A percentile compares a stretch with the other conserved stretches of the same genome.
Evolutionary conservation across 2,888 invertebrate species (phyloP).

Genomic region (Bimastos eiseni): DNA sequence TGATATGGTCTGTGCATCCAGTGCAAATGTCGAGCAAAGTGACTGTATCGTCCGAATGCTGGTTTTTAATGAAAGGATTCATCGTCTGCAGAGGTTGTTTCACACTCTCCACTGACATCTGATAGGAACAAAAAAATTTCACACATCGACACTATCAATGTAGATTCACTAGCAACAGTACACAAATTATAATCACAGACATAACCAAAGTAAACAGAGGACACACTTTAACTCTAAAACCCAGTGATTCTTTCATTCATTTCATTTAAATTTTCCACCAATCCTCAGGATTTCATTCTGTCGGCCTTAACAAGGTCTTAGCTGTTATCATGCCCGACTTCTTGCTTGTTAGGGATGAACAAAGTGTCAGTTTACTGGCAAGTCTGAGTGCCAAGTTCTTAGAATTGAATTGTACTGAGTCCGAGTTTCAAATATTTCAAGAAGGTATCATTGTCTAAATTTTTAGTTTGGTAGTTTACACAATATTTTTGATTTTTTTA

Average conservation of each 20-base stretch:
- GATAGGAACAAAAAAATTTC: background rate
- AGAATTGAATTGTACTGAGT: too few species aligned
- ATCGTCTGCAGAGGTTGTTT: background rate
- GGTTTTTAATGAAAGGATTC: background rate
- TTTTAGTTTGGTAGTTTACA: too few species aligned
- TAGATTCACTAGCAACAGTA: background rate
- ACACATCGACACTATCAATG: background rate
- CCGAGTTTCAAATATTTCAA: too few species aligned
- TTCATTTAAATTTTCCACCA: background rate
- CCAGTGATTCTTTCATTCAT: background rate
- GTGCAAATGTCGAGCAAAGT: background rate
- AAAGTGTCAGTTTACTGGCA: too few species aligned
- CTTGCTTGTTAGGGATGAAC: too few species aligned
- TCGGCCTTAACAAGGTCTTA: background rate
- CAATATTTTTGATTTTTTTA: too few species aligned
- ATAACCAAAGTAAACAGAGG: background rate
- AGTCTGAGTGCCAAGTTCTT: too few species aligned
- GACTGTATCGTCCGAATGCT: background rate
- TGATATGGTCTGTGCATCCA: background rate
- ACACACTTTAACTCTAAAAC: background rate
- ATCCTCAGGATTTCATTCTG: background rate
- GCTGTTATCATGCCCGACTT: background rate
- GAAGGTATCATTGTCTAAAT: too few species aligned
- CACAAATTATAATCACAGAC: background rate
- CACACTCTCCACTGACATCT: background rate